These are phyloP conservation scores for Erebia epiphron DNA, from an alignment of 2,888 invertebrate genomes.

Conservation along the genomic window DNA sequence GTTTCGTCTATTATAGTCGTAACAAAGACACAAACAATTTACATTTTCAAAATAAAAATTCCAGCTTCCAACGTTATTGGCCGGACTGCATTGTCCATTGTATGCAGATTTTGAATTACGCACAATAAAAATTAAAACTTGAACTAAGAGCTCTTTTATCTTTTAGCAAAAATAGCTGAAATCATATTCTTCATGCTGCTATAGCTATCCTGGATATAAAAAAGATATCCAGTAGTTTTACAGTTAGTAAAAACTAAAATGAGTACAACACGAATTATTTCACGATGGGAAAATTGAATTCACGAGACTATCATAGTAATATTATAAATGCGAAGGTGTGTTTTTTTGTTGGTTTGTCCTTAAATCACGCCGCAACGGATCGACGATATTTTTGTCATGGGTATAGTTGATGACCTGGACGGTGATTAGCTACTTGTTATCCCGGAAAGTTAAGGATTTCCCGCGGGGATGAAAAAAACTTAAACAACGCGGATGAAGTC, in stretches of 20 bases:
- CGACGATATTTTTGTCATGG: too few species aligned
- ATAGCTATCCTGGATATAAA: too few species aligned
- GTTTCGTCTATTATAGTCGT: conserved; percentile 35
- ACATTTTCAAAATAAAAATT: conserved; percentile 36
- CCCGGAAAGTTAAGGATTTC: too few species aligned
- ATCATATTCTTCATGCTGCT: not conserved
- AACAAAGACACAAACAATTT: conserved; percentile 40
- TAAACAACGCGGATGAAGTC: too few species aligned
- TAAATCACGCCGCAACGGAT: too few species aligned
- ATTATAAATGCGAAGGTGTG: too few species aligned
- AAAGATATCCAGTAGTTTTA: not conserved
- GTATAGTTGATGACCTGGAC: too few species aligned
- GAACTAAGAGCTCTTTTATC: conserved; percentile 25
- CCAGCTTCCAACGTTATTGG: conserved; percentile 39
- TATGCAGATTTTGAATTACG: conserved; percentile 43
- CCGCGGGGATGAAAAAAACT: too few species aligned
- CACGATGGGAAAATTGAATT: too few species aligned
- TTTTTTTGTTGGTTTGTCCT: too few species aligned
- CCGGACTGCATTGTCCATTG: conserved; percentile 42
- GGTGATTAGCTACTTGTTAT: too few species aligned
- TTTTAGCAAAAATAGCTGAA: conserved; percentile 10
- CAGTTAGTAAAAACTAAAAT: not conserved
- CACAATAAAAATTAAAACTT: conserved; percentile 38
- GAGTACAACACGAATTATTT: not conserved
- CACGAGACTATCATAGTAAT: too few species aligned